Conservation (phyloP, 2,797 vertebrate genomes). For the Eleutherodactylus coqui region DNA sequence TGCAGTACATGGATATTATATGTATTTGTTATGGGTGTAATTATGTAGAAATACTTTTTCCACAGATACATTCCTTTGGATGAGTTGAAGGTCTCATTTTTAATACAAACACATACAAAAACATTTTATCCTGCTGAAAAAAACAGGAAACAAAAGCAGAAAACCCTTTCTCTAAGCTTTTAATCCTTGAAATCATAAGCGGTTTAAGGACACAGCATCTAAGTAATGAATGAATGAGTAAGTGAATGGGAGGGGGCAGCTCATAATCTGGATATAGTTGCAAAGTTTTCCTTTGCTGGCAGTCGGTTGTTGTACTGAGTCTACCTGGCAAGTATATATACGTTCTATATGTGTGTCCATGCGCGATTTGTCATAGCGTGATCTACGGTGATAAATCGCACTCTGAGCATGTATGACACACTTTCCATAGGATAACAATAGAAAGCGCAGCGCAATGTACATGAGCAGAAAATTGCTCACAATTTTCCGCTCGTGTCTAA, state of each 20-base stretch:
- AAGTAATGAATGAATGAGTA: constrained; percentile 62
- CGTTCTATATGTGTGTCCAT: background rate
- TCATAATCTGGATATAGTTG: constrained; percentile 16
- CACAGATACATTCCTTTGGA: background rate
- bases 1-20: background rate
- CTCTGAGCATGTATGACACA: too few species aligned
- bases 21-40: background rate
- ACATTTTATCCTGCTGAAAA: constrained; percentile 35
- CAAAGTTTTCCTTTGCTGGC: background rate
- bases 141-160: constrained; percentile 50
- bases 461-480: too few species aligned
- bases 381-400: too few species aligned
- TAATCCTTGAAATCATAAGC: constrained; percentile 61
- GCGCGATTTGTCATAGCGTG: too few species aligned
- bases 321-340: background rate
- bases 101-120: constrained; percentile 7
- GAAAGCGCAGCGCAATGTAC: too few species aligned
- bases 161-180: constrained; percentile 50
- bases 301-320: background rate
- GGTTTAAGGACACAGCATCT: constrained; percentile 60
- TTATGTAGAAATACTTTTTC: background rate
- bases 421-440: too few species aligned
- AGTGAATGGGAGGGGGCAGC: constrained; percentile 6
- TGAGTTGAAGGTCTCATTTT: background rate
- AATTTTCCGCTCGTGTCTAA: too few species aligned